Evolutionary conservation across 2,113 vertebrate species (phyloP), one percentile per base, ranked within the genome.

Genomic region (Tiliqua scincoides): DNA sequence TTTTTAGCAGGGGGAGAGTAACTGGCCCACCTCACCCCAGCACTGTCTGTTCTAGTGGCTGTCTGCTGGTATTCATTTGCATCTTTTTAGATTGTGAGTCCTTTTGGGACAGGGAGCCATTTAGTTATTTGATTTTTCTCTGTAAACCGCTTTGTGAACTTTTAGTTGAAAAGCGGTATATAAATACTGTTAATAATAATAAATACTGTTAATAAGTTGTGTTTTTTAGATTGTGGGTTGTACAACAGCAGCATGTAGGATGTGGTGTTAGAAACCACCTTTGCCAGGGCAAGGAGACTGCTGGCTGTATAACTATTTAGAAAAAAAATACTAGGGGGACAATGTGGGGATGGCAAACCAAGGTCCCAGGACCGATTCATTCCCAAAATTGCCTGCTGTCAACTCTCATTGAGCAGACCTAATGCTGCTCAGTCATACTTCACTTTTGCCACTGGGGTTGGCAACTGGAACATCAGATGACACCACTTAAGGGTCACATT

Each of bases 151-250:
- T n/a, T n/a, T n/a, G n/a, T n/a, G n/a, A n/a, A n/a, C n/a, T n/a
- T n/a, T n/a, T n/a, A n/a, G n/a, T n/a, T n/a, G n/a, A n/a, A n/a
- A n/a, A n/a, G n/a, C n/a, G n/a, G n/a, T n/a, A n/a, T n/a, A n/a
- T n/a, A n/a, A n/a, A n/a, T n/a, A n/a, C n/a, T n/a, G n/a, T n/a
- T n/a, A n/a, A n/a, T n/a, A n/a, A n/a, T n/a, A n/a, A n/a, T n/a
- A n/a, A n/a, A n/a, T n/a, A n/a, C n/a, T n/a, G n/a, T n/a, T n/a
- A n/a, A n/a, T n/a, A n/a, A 35, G 54, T 20, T 30, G 62, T 84
- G 77, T 67, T 67, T 74, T 87, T 94, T 89, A 88, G 70, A 87
- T 91, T 52, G 37, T 17, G 15, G 25, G 68, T 72, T 30, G 21
- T 40, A 17, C 40, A n/a, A 12, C 79, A 65, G 61, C 6, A 25